phyloP scores from a whole-genome alignment of 35 echinoderm and acorn worm genomes.

The Heliocidaris tuberculata region DNA sequence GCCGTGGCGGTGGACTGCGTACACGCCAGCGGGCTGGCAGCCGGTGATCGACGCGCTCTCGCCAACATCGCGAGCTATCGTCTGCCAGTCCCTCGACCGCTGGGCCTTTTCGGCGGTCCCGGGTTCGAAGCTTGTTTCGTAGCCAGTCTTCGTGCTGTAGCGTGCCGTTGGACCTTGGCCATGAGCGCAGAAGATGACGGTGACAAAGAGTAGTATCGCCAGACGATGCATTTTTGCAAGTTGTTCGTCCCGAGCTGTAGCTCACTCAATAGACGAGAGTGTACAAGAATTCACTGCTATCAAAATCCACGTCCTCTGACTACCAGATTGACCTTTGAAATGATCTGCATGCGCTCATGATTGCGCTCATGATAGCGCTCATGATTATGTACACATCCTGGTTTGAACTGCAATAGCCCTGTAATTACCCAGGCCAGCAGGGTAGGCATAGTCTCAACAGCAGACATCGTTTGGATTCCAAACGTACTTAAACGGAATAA shows the following conservation, averaged over 20 bases:
- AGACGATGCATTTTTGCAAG: background rate
- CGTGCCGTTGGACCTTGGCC: conserved; percentile 15
- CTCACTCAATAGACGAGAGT: background rate
- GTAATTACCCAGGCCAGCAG: no score
- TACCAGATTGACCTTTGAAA: background rate
- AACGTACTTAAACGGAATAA: no score
- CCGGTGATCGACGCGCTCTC: background rate
- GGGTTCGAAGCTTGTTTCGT: conserved; percentile 44
- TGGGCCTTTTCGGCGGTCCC: background rate
- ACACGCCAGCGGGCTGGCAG: conserved; percentile 19
- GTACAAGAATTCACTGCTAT: background rate
- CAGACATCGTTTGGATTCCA: no score
- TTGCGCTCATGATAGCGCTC: no score
- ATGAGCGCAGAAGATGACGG: background rate
- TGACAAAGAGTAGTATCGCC: background rate
- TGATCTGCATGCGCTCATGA: background rate
- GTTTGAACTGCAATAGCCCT: no score
- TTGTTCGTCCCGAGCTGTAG: background rate
- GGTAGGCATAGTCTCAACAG: no score
- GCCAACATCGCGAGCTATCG: conserved; percentile 31
- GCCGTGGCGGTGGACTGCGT: conserved; percentile 3
- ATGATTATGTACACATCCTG: no score
- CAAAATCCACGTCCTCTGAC: background rate
- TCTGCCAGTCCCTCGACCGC: conserved; percentile 27
- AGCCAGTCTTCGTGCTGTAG: conserved; percentile 33